Base-by-base conservation (phyloP, 2,797 vertebrate species). In the Crenichthys baileyi region DNA sequence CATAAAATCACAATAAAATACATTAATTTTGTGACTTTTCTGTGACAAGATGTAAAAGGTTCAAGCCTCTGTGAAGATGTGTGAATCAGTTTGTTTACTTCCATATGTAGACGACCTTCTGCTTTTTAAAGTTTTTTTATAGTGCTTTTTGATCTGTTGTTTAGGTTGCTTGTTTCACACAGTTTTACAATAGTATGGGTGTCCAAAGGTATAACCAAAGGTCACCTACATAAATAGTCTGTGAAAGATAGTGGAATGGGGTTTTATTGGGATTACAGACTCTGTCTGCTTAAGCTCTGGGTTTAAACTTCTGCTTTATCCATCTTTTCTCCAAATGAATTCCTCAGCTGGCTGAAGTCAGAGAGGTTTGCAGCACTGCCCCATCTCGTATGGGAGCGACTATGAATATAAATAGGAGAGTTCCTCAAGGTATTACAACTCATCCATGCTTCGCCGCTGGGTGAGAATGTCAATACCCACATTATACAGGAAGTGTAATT, bases 401-500 rank as follows among this genome's bases (percentile, higher is more conserved):
- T 84, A 85, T 91, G 91, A 94, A 94, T 92, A 91, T 92, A 93
- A 94, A 94, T 79, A 87, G 88, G 89, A 80, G 79, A 91, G 85
- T 87, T 92, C 91, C 83, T 88, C 73, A 75, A 87, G 87, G 91
- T 93, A 91, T 91, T 92, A 89, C 87, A 89, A 82, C 80, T 91
- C 88, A 91, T 91, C 82, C 86, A 84, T 76, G 85, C 83, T 80
- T 63, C 68, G 88, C 83, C 84, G 83, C 85, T 87, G 84, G 80
- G 79, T 84, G 89, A 88, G 85, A 93, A 93, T 93, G 87, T 91
- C 90, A 92, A 92, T 93, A 93, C 87, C 83, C 86, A 84, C 82
- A 88, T 90, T 77, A 90, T 82, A 90, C 87, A 76, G 78, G 73
- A 86, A 85, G 79, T 78, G 81, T 84, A 81, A 85, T 91, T 92